Evolutionary conservation across 1,140 invertebrate species (phyloP), one percentile per base, ranked within the genome.

Genomic region (Drosophila takahashii): DNA sequence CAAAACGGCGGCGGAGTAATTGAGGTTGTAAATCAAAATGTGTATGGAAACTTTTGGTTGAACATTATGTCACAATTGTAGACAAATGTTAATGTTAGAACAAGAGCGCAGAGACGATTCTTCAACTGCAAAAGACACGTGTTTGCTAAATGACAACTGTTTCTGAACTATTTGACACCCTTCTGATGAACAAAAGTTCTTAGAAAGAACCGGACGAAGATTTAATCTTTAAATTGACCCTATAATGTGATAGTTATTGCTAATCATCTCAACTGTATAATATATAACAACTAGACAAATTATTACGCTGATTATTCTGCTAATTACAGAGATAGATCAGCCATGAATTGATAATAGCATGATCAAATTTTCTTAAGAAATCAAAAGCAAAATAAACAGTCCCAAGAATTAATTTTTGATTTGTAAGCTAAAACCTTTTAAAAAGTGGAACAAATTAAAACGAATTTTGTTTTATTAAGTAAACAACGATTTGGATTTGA

Each of bases 21-120:
- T 73, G 57, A 34, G 56, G 70, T 60, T 62, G 70, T 61, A 73
- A 73, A 73, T 73, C 67, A 71, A 51, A 66, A 34, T 51, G 29
- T 26, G 18, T 18, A n/a, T 67, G 11, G 56, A 60, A 72, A 71
- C 37, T 73, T 66, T 39, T 32, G 26, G 59, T 32, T 34, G n/a
- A 48, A 29, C 26, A 66, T 64, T 72, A 60, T 59, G 45, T 72
- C 69, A 71, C 50, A 58, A 37, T 32, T 58, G 11, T 71, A 45
- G 54, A 60, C 69, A 73, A 73, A 52, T 72, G 47, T 27, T 71
- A 34, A 59, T 59, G 66, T 26, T 52, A 27, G 16, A 42, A 44
- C 34, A 41, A 48, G 26, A 48, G 29, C 15, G n/a, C 11, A 7
- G 10, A n/a, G 8, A 13, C 1, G 36, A 16, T 18, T 32, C 15